These are phyloP conservation scores for Eilema depressum DNA, from an alignment of 2,888 invertebrate genomes.

Conservation along the genomic window DNA sequence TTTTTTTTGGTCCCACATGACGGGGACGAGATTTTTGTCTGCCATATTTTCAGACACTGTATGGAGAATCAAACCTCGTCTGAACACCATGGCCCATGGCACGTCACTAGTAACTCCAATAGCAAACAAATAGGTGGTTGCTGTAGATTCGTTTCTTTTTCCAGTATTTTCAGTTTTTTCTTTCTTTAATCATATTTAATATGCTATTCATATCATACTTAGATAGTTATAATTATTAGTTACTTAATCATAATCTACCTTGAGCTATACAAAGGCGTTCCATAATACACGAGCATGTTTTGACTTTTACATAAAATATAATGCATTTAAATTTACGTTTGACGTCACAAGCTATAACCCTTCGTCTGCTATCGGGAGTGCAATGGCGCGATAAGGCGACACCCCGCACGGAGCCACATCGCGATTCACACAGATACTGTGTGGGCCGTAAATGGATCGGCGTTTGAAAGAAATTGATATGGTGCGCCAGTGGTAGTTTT, in stretches of 20 bases:
- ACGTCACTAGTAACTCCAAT: no score
- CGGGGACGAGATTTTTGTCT: no score
- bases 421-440: slow-evolving; percentile 61
- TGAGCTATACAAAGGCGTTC: not conserved
- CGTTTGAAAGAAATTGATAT: slow-evolving; percentile 64
- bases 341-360: slow-evolving; percentile 18
- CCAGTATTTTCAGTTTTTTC: no score
- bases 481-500: slow-evolving; percentile 26
- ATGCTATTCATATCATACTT: not conserved
- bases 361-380: slow-evolving; percentile 49
- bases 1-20: not conserved
- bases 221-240: not conserved
- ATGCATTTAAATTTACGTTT: slow-evolving; percentile 14
- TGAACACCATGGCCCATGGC: no score
- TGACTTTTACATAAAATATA: not conserved
- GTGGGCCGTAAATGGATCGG: slow-evolving; percentile 59
- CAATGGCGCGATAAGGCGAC: slow-evolving; percentile 50
- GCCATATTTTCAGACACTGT: no score
- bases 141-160: no score
- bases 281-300: not conserved
- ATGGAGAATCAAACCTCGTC: no score
- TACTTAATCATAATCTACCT: not conserved
- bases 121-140: no score
- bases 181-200: not conserved
- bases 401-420: slow-evolving; percentile 41